phyloP scores from a whole-genome alignment of 1,140 invertebrate genomes.

The Hypsibius dujardini region DNA sequence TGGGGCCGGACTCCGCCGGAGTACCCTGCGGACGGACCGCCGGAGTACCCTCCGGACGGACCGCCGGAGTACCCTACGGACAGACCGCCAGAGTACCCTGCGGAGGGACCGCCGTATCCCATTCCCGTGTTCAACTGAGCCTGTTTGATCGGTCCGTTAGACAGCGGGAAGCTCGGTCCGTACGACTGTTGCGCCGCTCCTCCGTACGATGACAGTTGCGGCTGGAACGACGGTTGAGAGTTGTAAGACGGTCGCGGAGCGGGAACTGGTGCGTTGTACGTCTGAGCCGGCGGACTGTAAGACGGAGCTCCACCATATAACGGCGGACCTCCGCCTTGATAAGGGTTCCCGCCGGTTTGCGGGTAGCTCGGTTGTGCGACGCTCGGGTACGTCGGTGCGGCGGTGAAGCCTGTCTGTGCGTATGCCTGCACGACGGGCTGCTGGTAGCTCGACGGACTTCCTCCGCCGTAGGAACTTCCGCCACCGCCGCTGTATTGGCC shows the following conservation, averaged over 20 bases:
- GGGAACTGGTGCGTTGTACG: no score
- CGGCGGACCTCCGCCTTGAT: no score
- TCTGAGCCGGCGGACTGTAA: no score
- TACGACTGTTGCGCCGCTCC: neutral
- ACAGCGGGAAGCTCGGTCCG: neutral
- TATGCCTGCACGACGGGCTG: neutral
- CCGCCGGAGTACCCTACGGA: neutral
- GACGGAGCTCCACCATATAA: no score
- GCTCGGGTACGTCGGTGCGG: neutral
- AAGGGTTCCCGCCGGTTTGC: no score
- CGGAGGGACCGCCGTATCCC: neutral
- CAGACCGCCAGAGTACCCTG: neutral
- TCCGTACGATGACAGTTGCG: neutral
- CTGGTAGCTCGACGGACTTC: neutral
- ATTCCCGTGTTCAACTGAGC: neutral
- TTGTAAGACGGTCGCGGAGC: no score
- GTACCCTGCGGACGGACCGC: neutral
- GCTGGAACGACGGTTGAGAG: neutral
- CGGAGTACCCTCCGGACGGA: constrained; percentile 3
- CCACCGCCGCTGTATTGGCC: neutral
- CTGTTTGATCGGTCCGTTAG: no score
- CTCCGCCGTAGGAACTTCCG: neutral
- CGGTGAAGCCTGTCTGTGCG: neutral
- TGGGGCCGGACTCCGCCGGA: neutral
- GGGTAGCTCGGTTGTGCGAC: no score